Percentiles rank a stretch among this genome's conserved stretches.
Evolutionary conservation across 2,797 vertebrate species (phyloP).

Genomic region (Uromys caudimaculatus): DNA sequence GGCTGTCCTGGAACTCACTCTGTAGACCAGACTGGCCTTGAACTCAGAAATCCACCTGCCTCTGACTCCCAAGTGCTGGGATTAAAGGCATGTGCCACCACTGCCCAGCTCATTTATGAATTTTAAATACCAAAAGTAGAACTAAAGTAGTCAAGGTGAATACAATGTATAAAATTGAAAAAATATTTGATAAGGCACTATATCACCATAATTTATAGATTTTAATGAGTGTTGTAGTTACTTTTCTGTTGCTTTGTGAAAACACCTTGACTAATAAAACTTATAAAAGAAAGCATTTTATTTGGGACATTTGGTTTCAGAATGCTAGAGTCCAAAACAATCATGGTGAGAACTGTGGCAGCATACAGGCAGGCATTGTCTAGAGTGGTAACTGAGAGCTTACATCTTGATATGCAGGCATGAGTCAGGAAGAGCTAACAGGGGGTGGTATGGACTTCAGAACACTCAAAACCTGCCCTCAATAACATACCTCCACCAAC

Average conservation of each 20-base stretch:
- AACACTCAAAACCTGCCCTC: background rate
- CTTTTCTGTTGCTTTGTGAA: background rate
- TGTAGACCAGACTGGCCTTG: too few relatives aligned
- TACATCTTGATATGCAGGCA: background rate
- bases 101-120: too few relatives aligned
- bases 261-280: background rate
- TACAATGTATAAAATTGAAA: background rate
- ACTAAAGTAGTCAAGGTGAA: background rate
- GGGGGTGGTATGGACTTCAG: background rate
- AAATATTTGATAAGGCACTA: background rate
- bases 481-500: background rate
- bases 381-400: too few relatives aligned
- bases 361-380: background rate
- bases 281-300: background rate
- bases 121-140: background rate
- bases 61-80: too few relatives aligned
- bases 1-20: too few relatives aligned
- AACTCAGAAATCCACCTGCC: too few relatives aligned
- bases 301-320: background rate
- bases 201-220: background rate
- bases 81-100: too few relatives aligned
- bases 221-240: background rate
- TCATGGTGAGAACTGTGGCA: background rate
- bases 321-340: background rate
- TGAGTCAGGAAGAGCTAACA: too few relatives aligned